These are phyloP conservation scores for Leucophenga montana DNA, from an alignment of 2,888 invertebrate species.

Conservation along the genomic window DNA sequence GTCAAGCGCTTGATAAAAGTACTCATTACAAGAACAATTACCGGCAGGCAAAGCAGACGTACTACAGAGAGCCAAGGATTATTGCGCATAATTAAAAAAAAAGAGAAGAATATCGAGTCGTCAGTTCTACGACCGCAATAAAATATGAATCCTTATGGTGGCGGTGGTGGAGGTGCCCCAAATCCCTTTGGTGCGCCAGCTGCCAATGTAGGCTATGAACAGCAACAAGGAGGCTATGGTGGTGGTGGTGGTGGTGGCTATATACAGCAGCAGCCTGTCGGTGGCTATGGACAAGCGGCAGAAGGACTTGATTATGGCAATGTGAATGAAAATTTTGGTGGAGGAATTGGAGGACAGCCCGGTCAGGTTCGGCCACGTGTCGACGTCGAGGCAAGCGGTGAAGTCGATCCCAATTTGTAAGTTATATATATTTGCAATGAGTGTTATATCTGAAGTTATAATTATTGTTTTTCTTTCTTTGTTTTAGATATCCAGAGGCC, in stretches of 20 bases:
- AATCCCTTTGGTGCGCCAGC: conserved; percentile 67
- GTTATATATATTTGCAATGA: conserved; percentile 47
- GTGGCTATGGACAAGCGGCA: conserved; percentile 59
- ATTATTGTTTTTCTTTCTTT: not conserved
- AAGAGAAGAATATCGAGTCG: too few species aligned
- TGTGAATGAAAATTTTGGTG: conserved; percentile 27
- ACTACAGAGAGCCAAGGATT: not conserved
- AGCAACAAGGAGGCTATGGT: conserved; percentile 48
- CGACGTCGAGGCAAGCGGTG: conserved; percentile 86
- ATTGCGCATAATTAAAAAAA: not conserved
- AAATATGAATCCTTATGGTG: conserved; percentile 57
- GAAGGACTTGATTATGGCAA: conserved; percentile 38
- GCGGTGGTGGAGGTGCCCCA: conserved; percentile 48
- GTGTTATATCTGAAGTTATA: not conserved
- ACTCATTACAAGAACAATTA: not conserved
- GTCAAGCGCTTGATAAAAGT: conserved; percentile 13
- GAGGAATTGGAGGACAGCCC: conserved; percentile 46
- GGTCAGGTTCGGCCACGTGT: conserved; percentile 79
- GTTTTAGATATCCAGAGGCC: conserved; percentile 83
- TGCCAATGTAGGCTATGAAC: conserved; percentile 52
- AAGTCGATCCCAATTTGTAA: conserved; percentile 87
- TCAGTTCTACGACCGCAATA: not conserved
- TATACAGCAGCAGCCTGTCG: conserved; percentile 40
- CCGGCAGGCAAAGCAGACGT: conserved; percentile 24
- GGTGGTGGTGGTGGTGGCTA: conserved; percentile 51